A percentile compares a stretch with the other conserved stretches of the same genome.
Conservation (phyloP, 2,113 vertebrate species). For the Bos indicus region DNA sequence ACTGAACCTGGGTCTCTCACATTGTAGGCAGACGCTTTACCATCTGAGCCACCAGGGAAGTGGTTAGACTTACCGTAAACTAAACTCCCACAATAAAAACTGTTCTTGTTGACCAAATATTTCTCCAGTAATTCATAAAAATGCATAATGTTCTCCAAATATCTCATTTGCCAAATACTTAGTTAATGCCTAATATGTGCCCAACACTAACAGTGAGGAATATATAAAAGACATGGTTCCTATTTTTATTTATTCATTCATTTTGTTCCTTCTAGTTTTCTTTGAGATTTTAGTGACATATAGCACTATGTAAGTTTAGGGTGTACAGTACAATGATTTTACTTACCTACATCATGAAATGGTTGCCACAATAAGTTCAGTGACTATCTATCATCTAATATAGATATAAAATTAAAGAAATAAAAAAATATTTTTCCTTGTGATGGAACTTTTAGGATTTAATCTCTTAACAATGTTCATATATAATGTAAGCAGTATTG, state of each 20-base stretch:
- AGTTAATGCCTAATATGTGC: background rate
- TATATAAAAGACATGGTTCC: background rate
- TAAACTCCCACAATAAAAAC: background rate
- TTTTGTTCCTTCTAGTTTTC: background rate
- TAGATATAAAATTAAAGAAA: background rate
- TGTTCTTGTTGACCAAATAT: background rate
- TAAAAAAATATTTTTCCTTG: background rate
- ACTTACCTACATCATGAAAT: background rate
- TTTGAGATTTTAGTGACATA: background rate
- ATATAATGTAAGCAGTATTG: background rate
- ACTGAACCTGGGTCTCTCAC: fast-evolving
- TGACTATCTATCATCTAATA: background rate
- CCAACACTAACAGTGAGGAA: background rate
- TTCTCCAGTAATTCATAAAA: background rate
- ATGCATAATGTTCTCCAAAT: background rate
- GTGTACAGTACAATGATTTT: background rate
- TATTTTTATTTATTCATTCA: background rate
- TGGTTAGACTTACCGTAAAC: background rate
- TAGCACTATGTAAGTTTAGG: background rate
- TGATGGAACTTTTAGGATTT: background rate
- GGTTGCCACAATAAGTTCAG: background rate
- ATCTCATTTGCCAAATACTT: background rate
- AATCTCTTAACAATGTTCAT: background rate
- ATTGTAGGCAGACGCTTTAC: background rate
- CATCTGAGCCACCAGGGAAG: background rate